Conservation (phyloP, 2,113 vertebrate species). For the Porphyrio hochstetteri region DNA sequence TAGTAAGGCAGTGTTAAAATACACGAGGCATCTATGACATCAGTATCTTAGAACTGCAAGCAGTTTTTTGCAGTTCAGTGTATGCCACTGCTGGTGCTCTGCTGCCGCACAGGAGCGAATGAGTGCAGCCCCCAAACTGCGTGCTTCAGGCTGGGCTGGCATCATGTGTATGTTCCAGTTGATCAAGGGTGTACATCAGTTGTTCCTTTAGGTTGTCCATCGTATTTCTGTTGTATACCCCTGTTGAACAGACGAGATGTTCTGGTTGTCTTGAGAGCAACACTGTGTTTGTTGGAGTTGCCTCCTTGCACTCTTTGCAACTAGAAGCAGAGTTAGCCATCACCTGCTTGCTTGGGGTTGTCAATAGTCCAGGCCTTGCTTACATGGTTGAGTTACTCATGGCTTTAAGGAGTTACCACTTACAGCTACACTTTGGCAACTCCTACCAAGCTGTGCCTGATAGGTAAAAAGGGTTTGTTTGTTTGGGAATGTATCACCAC, state of each 20-base stretch:
- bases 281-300: background rate
- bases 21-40: background rate
- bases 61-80: background rate
- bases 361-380: background rate
- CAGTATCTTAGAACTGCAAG: background rate
- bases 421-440: background rate
- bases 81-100: background rate
- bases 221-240: background rate
- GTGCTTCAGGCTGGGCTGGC: background rate
- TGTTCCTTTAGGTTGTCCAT: background rate
- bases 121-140: background rate
- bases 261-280: background rate
- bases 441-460: background rate
- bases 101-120: background rate
- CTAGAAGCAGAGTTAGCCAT: background rate
- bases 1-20: background rate
- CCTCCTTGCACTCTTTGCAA: background rate
- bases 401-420: background rate
- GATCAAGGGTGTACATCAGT: fast-evolving
- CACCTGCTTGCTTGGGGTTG: background rate
- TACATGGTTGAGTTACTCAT: background rate
- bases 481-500: background rate
- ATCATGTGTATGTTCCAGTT: background rate
- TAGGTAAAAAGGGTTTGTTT: background rate
- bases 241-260: background rate